Evolutionary conservation across 2,888 invertebrate genomes (phyloP).

Genomic region (Magallana nippona): DNA sequence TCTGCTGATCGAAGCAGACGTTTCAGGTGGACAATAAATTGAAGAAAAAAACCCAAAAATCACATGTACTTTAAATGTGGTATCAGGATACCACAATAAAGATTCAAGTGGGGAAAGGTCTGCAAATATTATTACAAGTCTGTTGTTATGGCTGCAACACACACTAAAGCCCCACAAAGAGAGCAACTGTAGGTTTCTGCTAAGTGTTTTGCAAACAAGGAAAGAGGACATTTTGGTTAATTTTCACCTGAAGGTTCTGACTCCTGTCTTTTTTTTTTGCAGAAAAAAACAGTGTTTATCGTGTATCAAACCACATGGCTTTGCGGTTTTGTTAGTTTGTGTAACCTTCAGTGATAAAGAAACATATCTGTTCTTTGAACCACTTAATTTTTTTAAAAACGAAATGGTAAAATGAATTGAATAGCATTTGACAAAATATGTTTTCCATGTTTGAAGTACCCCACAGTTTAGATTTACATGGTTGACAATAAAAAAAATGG

Average conservation of each 20-base stretch:
- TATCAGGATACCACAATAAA: neutral
- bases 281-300: neutral
- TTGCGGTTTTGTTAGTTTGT: neutral
- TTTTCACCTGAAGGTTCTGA: neutral
- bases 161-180: neutral
- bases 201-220: neutral
- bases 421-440: no score
- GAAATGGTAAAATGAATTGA: no score
- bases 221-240: neutral
- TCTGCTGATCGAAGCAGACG: neutral
- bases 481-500: no score
- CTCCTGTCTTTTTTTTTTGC: neutral
- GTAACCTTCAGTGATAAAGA: no score
- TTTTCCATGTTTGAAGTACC: no score
- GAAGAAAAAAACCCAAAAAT: neutral
- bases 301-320: neutral
- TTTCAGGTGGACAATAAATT: neutral
- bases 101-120: neutral
- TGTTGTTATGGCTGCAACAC: conserved; percentile 14
- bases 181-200: neutral
- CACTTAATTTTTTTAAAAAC: no score
- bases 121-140: neutral
- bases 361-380: no score
- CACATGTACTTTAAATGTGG: neutral
- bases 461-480: no score